Evolutionary conservation across 2,888 invertebrate species (phyloP), one percentile per base, ranked within the genome.

Genomic region (Drosophila nr. medialis): DNA sequence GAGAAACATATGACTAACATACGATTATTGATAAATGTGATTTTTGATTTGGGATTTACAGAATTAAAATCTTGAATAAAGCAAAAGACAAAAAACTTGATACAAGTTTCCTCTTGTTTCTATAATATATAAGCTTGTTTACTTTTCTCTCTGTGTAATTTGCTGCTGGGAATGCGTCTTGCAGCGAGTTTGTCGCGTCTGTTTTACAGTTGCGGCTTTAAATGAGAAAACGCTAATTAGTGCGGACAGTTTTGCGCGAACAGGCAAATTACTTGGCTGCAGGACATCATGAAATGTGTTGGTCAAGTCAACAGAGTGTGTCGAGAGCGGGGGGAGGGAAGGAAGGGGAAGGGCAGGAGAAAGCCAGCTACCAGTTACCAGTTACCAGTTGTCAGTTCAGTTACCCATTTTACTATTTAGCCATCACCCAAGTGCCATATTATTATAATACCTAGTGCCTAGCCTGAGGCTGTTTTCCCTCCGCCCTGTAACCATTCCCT

Each of bases 201-300:
- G 29, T 30, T 32, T 21, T 30, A n/a, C 27, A 51, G 68, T 53
- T 54, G 64, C 32, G 75, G 60, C 68, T 27, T 61, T 71, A 64
- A 78, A 75, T 70, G 55, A 38, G 75, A 79, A 64, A 80, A 72
- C 83, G 80, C 89, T 90, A 90, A 90, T 89, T 90, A 88, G 81
- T 82, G 82, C 82, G 73, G 84, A 86, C 87, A 90, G 86, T 84
- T 81, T 80, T 73, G 73, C 80, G 78, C 77, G 80, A 79, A 77
- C 76, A 87, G 81, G 86, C 81, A 87, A 87, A 87, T 87, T 84
- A 89, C 86, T 87, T 89, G 77, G 88, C 86, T 82, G 62, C 73
- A 68, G 86, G 86, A 83, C 76, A 45, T 45, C 76, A 45, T 45
- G 51, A 72, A 81, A 59, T 73, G 83, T 50, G 29, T 50, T 79